Evolutionary conservation across 2,113 vertebrate genomes (phyloP).

Genomic region (Henicopernis longicauda): DNA sequence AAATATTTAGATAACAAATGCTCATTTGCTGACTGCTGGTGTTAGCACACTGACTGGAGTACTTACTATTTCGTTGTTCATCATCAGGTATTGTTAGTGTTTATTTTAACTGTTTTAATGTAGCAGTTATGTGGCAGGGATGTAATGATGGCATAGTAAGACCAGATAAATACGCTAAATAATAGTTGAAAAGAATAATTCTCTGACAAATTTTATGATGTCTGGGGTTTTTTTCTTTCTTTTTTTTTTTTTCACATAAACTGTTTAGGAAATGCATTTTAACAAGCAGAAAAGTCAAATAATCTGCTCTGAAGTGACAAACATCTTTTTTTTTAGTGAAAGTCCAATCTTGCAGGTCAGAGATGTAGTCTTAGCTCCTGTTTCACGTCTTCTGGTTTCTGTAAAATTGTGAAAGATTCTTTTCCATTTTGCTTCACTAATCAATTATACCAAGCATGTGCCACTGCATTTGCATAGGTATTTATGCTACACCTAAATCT

Average conservation of each 20-base stretch:
- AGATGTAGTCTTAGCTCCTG: background rate
- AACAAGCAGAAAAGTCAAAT: background rate
- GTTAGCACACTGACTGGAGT: background rate
- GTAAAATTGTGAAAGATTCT: background rate
- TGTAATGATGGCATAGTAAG: background rate
- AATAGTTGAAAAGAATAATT: background rate
- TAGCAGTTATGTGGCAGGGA: background rate
- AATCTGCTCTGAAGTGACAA: accelerated
- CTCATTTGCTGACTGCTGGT: background rate
- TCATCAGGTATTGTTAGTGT: background rate
- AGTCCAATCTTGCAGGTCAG: background rate
- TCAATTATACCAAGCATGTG: accelerated
- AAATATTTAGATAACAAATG: background rate
- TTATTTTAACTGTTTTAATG: background rate
- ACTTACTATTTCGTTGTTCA: background rate
- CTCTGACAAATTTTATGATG: background rate
- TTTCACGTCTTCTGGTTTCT: background rate
- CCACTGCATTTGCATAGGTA: background rate
- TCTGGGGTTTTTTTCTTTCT: background rate
- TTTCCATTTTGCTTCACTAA: background rate
- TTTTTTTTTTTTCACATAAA: background rate
- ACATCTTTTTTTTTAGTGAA: background rate
- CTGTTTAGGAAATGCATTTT: background rate
- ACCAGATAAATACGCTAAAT: background rate
- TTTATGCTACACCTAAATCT: background rate